These are phyloP conservation scores for Tortricodes alternella DNA, from an alignment of 2,888 invertebrate species.

Conservation along the genomic window DNA sequence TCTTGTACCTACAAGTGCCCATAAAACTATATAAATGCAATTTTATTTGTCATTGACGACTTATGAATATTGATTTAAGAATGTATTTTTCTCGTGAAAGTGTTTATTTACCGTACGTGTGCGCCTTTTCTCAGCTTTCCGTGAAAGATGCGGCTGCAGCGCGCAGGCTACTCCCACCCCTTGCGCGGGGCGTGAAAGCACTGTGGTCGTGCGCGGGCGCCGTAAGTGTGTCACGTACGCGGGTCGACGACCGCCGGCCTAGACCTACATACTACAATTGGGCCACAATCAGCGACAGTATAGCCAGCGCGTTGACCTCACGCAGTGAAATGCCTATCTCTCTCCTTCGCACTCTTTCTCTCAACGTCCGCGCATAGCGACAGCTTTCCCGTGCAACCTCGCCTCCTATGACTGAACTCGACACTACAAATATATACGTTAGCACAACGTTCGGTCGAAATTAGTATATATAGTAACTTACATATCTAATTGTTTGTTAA, in stretches of 20 bases:
- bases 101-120: constrained; percentile 45
- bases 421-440: constrained; percentile 6
- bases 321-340: constrained; percentile 80
- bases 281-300: constrained; percentile 83
- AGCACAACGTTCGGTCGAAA: not conserved
- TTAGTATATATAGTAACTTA: not conserved
- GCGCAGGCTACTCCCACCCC: constrained; percentile 57
- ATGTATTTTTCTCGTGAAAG: constrained; percentile 26
- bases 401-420: constrained; percentile 13
- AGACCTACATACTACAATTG: constrained; percentile 82
- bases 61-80: constrained; percentile 4
- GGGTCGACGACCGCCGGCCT: constrained; percentile 83
- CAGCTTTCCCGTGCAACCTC: constrained; percentile 65
- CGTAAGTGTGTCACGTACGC: constrained; percentile 77
- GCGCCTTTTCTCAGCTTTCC: constrained; percentile 68
- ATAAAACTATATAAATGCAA: no score
- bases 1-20: no score
- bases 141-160: constrained; percentile 40
- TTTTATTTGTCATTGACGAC: not conserved
- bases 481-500: constrained; percentile 9
- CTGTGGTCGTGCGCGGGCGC: constrained; percentile 70
- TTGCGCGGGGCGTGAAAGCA: constrained; percentile 74
- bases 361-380: constrained; percentile 57
- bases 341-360: constrained; percentile 80
- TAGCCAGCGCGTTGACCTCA: constrained; percentile 77